Percentiles rank a stretch among this genome's conserved stretches.
Evolutionary conservation across 2,888 invertebrate genomes (phyloP).

Genomic region (Lithodes maja): DNA sequence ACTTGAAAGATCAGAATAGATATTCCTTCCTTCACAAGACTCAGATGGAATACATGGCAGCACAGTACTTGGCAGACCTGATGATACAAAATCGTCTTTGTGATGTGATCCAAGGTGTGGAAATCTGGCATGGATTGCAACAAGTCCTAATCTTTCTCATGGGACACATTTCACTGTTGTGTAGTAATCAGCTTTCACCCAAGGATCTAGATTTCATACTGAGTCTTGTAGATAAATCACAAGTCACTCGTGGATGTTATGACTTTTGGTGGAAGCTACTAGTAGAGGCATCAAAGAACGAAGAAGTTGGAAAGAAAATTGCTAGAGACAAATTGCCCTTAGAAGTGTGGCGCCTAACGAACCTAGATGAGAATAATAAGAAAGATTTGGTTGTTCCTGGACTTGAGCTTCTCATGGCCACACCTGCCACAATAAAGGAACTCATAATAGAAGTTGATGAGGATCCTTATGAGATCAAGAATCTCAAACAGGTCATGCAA

Average conservation of each 20-base stretch:
- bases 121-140: constrained; percentile 22
- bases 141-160: constrained; percentile 40
- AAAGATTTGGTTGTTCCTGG: constrained; percentile 22
- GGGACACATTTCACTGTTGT: constrained; percentile 31
- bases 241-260: background rate
- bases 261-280: constrained; percentile 54
- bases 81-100: background rate
- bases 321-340: background rate
- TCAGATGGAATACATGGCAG: constrained; percentile 56
- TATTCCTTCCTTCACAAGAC: constrained; percentile 51
- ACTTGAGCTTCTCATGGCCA: constrained; percentile 12
- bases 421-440: background rate
- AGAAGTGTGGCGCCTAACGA: background rate
- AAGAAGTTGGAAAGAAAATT: background rate
- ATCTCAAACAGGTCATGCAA: constrained; percentile 1
- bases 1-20: background rate
- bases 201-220: background rate
- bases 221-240: constrained; percentile 4
- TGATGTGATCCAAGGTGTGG: background rate
- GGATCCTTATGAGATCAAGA: constrained; percentile 41
- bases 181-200: background rate
- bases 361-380: background rate
- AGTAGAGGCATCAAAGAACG: constrained; percentile 13
- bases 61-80: constrained; percentile 30
- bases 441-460: constrained; percentile 44